Percentiles rank a stretch among this genome's conserved stretches.
phyloP scores from a whole-genome alignment of 1,140 invertebrate species.

The Trinorchestia longiramus region DNA sequence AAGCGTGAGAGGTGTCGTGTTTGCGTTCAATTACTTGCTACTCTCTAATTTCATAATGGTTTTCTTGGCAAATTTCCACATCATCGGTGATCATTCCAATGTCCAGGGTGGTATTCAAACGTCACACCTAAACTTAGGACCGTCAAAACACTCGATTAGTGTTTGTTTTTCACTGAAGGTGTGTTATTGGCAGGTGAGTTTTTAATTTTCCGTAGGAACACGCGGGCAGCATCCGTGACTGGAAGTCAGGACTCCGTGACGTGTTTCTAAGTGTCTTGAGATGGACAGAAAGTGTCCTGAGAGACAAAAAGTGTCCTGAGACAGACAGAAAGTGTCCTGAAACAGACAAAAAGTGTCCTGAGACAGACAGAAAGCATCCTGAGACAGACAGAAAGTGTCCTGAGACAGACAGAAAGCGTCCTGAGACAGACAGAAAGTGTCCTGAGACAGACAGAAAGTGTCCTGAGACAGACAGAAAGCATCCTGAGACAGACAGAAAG shows the following conservation, averaged over 20 bases:
- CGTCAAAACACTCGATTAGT: conserved; percentile 24
- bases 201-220: background rate
- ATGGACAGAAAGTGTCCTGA: background rate
- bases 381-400: too few relatives aligned
- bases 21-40: background rate
- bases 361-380: too few relatives aligned
- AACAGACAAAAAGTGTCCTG: background rate
- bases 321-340: background rate
- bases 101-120: conserved; percentile 23
- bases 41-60: background rate
- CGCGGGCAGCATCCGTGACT: background rate
- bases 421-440: too few relatives aligned
- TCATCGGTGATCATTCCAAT: background rate
- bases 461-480: background rate
- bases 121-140: background rate
- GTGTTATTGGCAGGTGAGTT: background rate
- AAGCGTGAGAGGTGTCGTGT: background rate
- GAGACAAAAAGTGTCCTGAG: background rate
- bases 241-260: background rate
- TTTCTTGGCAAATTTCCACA: background rate
- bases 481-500: too few relatives aligned
- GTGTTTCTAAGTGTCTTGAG: background rate
- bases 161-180: conserved; percentile 3
- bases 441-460: background rate
- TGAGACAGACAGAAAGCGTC: too few relatives aligned